Evolutionary conservation across 2,888 invertebrate species (phyloP), one percentile per base, ranked within the genome.

Genomic region (Hirtodrosophila trivittata): DNA sequence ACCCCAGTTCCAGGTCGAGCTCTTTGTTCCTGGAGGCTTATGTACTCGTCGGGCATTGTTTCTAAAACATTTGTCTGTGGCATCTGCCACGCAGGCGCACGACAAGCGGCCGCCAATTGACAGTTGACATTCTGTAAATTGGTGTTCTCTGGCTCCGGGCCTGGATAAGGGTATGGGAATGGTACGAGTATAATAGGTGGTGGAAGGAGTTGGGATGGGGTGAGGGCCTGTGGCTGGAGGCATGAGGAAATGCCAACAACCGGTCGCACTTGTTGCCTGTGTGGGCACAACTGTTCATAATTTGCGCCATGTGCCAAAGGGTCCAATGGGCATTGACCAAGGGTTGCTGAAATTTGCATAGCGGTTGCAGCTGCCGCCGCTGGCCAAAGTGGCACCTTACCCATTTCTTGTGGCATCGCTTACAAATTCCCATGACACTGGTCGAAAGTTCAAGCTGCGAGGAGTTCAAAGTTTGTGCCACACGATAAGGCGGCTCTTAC

Each of bases 101-200:
- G 45, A 49, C 73, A 69, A 66, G 55, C 81, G 43, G 54, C 39
- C 26, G 56, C 47, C 77, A 80, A 72, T 78, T 83, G 72, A 41
- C 33, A 42, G 46, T 75, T 84, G 77, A 62, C 82, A 78, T 82
- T 85, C 57, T 59, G 43, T 39, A 69, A 76, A 78, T 78, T 69
- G 78, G 18, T 21, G 18, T 21, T 2, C 18, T 21, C 3, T 21
- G 5, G 18, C 2, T 21, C 5, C 5, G 18, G 18, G 18, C 18
- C 5, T 21, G 2, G 18, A 5, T 21, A 21, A 21, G 2, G 18
- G n/a, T n/a, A n/a, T n/a, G 2, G 18, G 18, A 2, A 21, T 21
- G 18, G 18, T 5, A 21, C 3, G n/a, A n/a, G n/a, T n/a, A 21
- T 21, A 21, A 21, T 21, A 21, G 18, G 2, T 5, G 5, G 3